Evolutionary conservation across 2,797 vertebrate genomes (phyloP).

Genomic region (Naso thynnoides): DNA sequence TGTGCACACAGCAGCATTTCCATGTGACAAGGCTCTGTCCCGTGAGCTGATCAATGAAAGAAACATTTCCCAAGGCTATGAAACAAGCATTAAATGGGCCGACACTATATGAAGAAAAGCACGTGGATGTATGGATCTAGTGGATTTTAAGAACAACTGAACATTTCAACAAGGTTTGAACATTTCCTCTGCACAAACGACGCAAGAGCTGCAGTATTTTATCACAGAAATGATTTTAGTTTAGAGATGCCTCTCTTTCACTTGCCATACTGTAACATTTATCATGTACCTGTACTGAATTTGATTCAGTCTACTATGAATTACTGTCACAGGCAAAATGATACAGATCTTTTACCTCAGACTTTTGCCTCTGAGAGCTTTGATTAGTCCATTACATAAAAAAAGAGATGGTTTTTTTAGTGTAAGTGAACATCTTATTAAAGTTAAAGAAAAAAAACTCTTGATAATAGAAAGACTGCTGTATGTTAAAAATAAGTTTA

Average conservation of each 20-base stretch:
- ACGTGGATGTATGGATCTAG: slow-evolving; percentile 15
- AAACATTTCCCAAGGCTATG: slow-evolving; percentile 13
- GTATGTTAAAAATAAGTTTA: slow-evolving; percentile 18
- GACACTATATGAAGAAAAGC: slow-evolving; percentile 15
- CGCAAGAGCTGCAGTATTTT: slow-evolving; percentile 66
- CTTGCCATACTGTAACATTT: slow-evolving; percentile 1
- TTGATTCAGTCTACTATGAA: slow-evolving; percentile 25
- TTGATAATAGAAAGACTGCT: slow-evolving; percentile 31
- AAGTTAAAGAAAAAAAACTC: slow-evolving; percentile 12
- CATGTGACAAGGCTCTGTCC: neutral
- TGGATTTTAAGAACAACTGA: slow-evolving; percentile 28
- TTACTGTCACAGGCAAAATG: slow-evolving; percentile 16
- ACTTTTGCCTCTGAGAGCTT: slow-evolving; percentile 24
- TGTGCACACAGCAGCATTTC: neutral
- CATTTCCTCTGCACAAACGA: slow-evolving; percentile 47
- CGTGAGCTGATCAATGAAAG: slow-evolving; percentile 9
- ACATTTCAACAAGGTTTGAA: slow-evolving; percentile 44
- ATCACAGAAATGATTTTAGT: slow-evolving; percentile 34
- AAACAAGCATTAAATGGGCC: slow-evolving; percentile 27
- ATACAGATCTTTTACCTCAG: slow-evolving; percentile 57
- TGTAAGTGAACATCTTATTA: slow-evolving; percentile 21
- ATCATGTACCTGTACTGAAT: slow-evolving; percentile 9
- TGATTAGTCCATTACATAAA: slow-evolving; percentile 40
- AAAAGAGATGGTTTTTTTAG: slow-evolving; percentile 22
- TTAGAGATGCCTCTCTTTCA: slow-evolving; percentile 26